phyloP scores from a whole-genome alignment of 53 echinoderm and acorn worm genomes.

The Henricia sp. region DNA sequence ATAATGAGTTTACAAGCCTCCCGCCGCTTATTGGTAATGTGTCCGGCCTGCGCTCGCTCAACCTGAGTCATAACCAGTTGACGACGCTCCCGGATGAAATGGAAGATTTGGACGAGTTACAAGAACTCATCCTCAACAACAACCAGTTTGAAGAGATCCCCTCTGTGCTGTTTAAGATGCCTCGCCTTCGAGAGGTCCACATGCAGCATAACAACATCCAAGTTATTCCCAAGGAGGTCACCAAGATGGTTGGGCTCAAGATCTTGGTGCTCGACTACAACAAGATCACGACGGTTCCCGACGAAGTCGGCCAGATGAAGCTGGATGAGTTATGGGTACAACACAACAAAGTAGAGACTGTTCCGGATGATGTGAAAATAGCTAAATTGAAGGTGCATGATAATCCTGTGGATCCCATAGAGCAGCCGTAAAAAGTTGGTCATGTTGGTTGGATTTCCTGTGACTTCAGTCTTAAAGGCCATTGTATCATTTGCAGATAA shows the following conservation, averaged over 20 bases:
- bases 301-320: conserved; percentile 68
- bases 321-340: conserved; percentile 83
- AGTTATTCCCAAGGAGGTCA: conserved; percentile 70
- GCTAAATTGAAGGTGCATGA: conserved; percentile 70
- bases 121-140: conserved; percentile 85
- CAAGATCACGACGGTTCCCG: conserved; percentile 74
- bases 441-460: too few species aligned
- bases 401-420: conserved; percentile 41
- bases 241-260: conserved; percentile 74
- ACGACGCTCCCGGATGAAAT: conserved; percentile 74
- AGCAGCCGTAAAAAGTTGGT: conserved; percentile 14
- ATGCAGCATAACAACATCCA: conserved; percentile 80
- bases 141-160: conserved; percentile 85
- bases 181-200: conserved; percentile 75
- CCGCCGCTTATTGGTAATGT: conserved; percentile 80
- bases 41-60: conserved; percentile 76
- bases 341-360: conserved; percentile 72
- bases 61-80: conserved; percentile 80
- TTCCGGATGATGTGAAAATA: conserved; percentile 74
- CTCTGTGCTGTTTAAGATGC: conserved; percentile 70
- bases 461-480: too few species aligned
- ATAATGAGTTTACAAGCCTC: conserved; percentile 75
- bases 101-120: conserved; percentile 77
- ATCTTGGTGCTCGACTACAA: conserved; percentile 83
- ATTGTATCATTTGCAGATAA: too few species aligned